A percentile compares a stretch with the other conserved stretches of the same genome.
phyloP scores from a whole-genome alignment of 2,113 vertebrate genomes.

The Tachysurus vachellii region DNA sequence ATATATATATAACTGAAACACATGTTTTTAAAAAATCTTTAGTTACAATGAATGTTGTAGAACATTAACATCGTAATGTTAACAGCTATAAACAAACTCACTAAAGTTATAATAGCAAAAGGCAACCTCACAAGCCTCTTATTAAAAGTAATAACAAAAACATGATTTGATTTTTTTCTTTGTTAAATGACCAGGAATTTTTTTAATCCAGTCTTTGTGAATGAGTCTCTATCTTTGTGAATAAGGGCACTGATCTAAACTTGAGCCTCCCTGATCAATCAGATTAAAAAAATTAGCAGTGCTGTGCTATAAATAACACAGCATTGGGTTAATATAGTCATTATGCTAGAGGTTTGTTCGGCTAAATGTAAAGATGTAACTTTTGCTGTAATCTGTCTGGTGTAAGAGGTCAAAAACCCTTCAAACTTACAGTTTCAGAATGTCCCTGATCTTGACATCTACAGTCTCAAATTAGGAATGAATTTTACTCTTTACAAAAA shows the following conservation, averaged over 20 bases:
- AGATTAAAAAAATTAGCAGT: not conserved
- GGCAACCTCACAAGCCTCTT: not conserved
- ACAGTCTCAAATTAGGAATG: not conserved
- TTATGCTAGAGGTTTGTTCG: not conserved
- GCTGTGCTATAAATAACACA: not conserved
- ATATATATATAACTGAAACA: no score
- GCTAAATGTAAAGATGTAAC: not conserved
- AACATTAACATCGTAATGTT: not conserved
- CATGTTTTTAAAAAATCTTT: not conserved
- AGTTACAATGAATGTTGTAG: not conserved
- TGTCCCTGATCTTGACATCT: slow-evolving; percentile 4
- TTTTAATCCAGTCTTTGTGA: not conserved
- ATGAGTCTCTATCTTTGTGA: no score
- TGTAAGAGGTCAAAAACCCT: not conserved
- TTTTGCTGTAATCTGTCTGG: not conserved
- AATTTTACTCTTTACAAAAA: slow-evolving; percentile 15
- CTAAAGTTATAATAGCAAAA: no score
- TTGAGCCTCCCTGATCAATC: not conserved
- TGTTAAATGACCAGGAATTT: not conserved
- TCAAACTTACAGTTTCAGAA: not conserved
- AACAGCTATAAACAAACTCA: not conserved
- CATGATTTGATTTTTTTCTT: no score
- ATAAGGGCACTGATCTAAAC: no score
- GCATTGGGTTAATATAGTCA: not conserved
- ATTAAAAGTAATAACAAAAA: no score